These are phyloP conservation scores for Blennius ocellaris DNA, from an alignment of 2,113 vertebrate genomes.

Conservation along the genomic window DNA sequence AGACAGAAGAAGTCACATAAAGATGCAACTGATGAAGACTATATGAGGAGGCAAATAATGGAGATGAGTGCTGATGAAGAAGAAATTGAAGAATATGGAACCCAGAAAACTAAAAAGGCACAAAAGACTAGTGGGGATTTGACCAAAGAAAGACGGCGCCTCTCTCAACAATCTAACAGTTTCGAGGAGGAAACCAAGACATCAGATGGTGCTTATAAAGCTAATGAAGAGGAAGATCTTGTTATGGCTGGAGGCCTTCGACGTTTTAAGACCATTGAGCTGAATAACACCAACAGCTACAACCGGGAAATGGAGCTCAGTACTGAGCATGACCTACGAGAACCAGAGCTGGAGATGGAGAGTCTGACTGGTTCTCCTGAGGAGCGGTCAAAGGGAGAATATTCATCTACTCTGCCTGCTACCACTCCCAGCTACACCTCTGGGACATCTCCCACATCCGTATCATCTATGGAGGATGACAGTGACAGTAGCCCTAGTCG, in stretches of 20 bases:
- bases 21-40: slow-evolving; percentile 92
- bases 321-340: slow-evolving; percentile 88
- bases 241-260: slow-evolving; percentile 90
- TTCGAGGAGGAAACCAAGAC: slow-evolving; percentile 89
- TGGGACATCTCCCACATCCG: slow-evolving; percentile 95
- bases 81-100: slow-evolving; percentile 87
- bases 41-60: slow-evolving; percentile 96
- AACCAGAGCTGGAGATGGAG: slow-evolving; percentile 98
- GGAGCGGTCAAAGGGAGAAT: slow-evolving; percentile 95
- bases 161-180: slow-evolving; percentile 88
- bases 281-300: slow-evolving; percentile 94
- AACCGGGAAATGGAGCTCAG: slow-evolving; percentile 90
- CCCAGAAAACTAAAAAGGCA: slow-evolving; percentile 80
- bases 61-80: slow-evolving; percentile 99
- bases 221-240: slow-evolving; percentile 78
- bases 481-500: slow-evolving; percentile 98
- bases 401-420: slow-evolving; percentile 95
- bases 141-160: slow-evolving; percentile 89
- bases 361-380: slow-evolving; percentile 97
- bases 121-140: slow-evolving; percentile 87
- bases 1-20: slow-evolving; percentile 85
- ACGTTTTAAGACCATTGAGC: slow-evolving; percentile 97
- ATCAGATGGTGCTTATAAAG: slow-evolving; percentile 76
- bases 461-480: slow-evolving; percentile 98
- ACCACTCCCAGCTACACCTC: slow-evolving; percentile 97